phyloP scores from a whole-genome alignment of 2,797 vertebrate genomes.

The Darevskia mixta region DNA sequence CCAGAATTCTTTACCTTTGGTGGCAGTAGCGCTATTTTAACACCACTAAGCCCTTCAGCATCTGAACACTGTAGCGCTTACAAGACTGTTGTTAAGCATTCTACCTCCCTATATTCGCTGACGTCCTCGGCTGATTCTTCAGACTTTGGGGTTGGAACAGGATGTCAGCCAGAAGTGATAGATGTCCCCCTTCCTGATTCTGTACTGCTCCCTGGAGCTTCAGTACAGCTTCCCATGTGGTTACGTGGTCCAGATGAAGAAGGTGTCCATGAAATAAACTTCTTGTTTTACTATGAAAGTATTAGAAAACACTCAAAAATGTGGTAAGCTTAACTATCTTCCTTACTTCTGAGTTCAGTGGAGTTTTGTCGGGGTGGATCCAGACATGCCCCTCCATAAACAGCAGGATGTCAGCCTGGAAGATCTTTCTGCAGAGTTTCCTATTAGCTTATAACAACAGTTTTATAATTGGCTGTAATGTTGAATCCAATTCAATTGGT shows the following conservation, averaged over 20 bases:
- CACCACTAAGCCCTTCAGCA: conserved; percentile 87
- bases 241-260: conserved; percentile 94
- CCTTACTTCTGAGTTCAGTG: neutral
- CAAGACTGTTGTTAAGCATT: conserved; percentile 86
- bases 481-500: neutral
- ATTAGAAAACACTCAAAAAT: conserved; percentile 87
- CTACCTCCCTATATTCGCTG: conserved; percentile 75
- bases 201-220: conserved; percentile 89
- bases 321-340: conserved; percentile 80
- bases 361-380: neutral
- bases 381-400: neutral
- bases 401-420: neutral
- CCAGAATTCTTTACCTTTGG: conserved; percentile 97
- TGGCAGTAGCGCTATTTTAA: conserved; percentile 83
- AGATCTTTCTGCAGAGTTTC: neutral
- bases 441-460: neutral
- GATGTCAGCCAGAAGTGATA: conserved; percentile 82
- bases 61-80: conserved; percentile 95
- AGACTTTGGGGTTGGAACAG: conserved; percentile 78
- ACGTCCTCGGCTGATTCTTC: conserved; percentile 79
- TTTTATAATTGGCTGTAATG: neutral
- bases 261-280: conserved; percentile 98
- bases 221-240: conserved; percentile 94
- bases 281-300: conserved; percentile 97
- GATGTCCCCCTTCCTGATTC: conserved; percentile 85